Evolutionary conservation across 2,113 vertebrate species (phyloP).

Genomic region (Pica pica): DNA sequence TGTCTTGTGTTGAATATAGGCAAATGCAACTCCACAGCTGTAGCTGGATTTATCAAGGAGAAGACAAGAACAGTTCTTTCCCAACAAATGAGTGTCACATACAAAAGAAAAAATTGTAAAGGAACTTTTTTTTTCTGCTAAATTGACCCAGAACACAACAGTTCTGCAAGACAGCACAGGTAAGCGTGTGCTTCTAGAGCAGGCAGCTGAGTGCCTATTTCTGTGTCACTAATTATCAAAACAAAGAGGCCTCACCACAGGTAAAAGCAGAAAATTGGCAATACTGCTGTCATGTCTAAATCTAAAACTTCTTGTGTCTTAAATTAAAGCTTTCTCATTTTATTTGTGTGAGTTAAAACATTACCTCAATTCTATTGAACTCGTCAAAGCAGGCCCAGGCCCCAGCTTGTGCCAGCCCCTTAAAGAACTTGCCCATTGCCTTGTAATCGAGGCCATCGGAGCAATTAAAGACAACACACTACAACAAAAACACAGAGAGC

Average conservation of each 20-base stretch:
- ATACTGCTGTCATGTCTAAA: neutral
- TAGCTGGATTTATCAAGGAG: neutral
- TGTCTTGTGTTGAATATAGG: neutral
- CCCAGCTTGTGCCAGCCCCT: conserved; percentile 90
- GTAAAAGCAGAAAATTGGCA: neutral
- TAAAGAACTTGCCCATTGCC: conserved; percentile 97
- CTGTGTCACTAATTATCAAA: neutral
- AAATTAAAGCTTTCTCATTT: neutral
- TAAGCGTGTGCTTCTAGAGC: neutral
- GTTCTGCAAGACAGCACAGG: neutral
- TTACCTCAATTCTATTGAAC: conserved; percentile 95
- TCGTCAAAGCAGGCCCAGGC: conserved; percentile 96
- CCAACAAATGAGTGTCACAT: neutral
- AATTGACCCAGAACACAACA: neutral
- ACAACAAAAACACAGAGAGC: conserved; percentile 1
- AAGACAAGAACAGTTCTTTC: neutral
- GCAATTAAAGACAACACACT: conserved; percentile 97
- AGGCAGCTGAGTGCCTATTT: neutral
- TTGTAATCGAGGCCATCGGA: conserved; percentile 94
- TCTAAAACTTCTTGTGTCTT: neutral
- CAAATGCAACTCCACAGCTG: neutral
- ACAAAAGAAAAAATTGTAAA: neutral
- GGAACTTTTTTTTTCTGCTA: neutral
- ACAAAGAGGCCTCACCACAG: neutral
- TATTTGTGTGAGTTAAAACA: neutral